Conservation (phyloP, 1,140 invertebrate species). For the Scaptomyza hsui region DNA sequence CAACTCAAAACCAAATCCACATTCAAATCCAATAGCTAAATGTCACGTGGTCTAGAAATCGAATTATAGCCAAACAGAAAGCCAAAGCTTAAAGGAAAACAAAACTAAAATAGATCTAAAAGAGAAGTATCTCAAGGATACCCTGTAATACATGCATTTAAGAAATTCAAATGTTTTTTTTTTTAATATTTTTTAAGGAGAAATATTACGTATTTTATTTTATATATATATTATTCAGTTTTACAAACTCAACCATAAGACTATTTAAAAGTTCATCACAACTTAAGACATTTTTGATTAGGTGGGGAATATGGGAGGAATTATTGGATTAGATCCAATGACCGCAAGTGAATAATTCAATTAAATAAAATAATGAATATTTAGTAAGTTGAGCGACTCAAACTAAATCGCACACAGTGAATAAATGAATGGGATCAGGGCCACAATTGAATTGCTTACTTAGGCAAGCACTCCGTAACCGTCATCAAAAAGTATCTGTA, state of each 20-base stretch:
- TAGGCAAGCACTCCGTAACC: neutral
- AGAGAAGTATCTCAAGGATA: neutral
- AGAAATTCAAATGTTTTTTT: too few species aligned
- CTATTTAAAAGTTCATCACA: neutral
- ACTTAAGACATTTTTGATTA: neutral
- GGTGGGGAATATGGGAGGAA: neutral
- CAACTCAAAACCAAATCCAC: neutral
- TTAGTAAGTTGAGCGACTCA: slow-evolving; percentile 45
- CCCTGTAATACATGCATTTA: neutral
- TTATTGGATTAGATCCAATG: slow-evolving; percentile 26
- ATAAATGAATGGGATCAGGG: neutral
- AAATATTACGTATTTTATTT: too few species aligned
- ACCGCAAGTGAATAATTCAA: slow-evolving; percentile 67
- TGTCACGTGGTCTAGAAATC: neutral
- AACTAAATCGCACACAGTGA: slow-evolving; percentile 43
- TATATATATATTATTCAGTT: too few species aligned
- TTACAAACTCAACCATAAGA: too few species aligned
- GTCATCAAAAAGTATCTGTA: neutral
- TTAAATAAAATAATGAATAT: slow-evolving; percentile 78
- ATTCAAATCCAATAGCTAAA: neutral
- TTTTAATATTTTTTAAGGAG: too few species aligned
- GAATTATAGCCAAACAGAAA: neutral
- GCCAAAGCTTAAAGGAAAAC: neutral
- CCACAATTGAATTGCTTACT: neutral
- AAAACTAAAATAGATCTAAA: too few species aligned